These are phyloP conservation scores for Steromphala cineraria DNA, from an alignment of 2,888 invertebrate genomes.

Conservation along the genomic window DNA sequence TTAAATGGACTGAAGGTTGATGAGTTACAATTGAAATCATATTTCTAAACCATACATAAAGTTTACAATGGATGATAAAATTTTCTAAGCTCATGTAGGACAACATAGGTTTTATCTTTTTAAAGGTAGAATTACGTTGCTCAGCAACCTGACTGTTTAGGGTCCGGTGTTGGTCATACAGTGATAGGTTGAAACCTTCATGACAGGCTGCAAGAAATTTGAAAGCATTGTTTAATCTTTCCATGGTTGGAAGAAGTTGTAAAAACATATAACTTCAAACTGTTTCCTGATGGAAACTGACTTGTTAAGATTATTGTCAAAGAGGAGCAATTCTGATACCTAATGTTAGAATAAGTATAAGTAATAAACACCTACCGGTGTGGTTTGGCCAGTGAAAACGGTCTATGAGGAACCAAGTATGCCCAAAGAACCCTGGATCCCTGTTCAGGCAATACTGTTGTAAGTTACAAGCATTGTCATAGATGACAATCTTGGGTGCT, in stretches of 20 bases:
- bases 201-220: constrained; percentile 15
- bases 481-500: constrained; percentile 9
- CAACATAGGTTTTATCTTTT: constrained; percentile 11
- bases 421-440: background rate
- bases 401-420: background rate
- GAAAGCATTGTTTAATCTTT: background rate
- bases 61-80: background rate
- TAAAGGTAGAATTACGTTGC: constrained; percentile 8
- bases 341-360: background rate
- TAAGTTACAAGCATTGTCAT: background rate
- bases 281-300: background rate
- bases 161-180: background rate
- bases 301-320: no score
- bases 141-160: constrained; percentile 16
- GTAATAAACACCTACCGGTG: background rate
- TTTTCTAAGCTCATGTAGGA: constrained; percentile 16
- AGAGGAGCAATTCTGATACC: no score
- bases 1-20: background rate
- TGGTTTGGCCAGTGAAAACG: background rate
- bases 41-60: constrained; percentile 1
- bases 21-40: background rate
- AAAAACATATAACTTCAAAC: background rate
- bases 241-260: no score
- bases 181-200: constrained; percentile 3
- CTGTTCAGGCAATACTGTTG: background rate